Base-by-base conservation (phyloP, 2,113 vertebrate genomes). In the Coracopsis vasa region DNA sequence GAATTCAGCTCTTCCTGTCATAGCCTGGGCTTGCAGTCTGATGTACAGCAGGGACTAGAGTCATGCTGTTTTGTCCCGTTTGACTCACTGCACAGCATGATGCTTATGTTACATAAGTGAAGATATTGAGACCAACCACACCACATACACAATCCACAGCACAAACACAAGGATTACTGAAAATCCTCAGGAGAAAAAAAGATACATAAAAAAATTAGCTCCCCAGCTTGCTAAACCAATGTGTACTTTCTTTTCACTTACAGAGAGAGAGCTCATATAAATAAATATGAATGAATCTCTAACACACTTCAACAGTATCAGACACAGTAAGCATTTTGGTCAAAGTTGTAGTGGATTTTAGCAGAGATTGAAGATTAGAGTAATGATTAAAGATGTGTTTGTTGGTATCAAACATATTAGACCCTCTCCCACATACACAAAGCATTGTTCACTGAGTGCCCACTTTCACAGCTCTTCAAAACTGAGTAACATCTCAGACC, bases 151-250 rank as follows among this genome's bases (percentile, higher is more conserved):
- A 45, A 27, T 35, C 80, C 50, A 24, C 69, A 83, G 37, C 17
- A 73, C 75, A 79, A 71, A 94, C 51, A 95, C 11, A 77, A 94
- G 91, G 95, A 96, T 96, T 96, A 97, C 54, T 67, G 61, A 82
- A 91, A 97, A 96, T 92, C 94, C 88, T 70, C 66, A 47, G 65
- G 13, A 6, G 6, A 5, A 19, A 60, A 58, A 39, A 73, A 44
- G 31, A 16, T 24, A 58, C 13, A n/a, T 16, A 79, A 64, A 61
- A 61, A 58, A 81, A 81, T 13, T 48, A 65, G 8, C 19, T 86
- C 37, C 21, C 21, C 27, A 33, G 50, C 72, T 84, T 54, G 29
- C 37, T 61, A 85, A 60, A 69, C 14, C 4, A 61, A 4, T 8
- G 24, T 21, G 21, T 54, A 27, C 14, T 88, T 90, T 78, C 69